Base-by-base conservation (phyloP, 2,113 vertebrate genomes). In the Pteruthius melanotis region DNA sequence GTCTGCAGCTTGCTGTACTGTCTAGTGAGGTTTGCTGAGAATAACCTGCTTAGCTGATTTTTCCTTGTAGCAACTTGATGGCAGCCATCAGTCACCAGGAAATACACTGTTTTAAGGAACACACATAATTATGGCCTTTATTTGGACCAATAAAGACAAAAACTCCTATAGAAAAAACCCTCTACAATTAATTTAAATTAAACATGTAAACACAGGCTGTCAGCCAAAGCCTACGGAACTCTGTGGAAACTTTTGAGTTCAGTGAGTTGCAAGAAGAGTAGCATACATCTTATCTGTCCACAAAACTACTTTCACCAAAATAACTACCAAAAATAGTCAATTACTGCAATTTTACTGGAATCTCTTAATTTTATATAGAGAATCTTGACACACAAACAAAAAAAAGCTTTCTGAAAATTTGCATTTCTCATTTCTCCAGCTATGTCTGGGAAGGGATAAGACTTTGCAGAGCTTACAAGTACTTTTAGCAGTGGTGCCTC, bases 141-240 rank as follows among this genome's bases (percentile, higher is more conserved):
- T 95, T 97, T 97, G 61, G 70, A 95, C 91, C 93, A 89, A 95
- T 93, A 96, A 92, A 89, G 81, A 94, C 86, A 97, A 97, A 97
- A 97, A 83, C 61, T 91, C 91, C 95, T 95, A 91, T 16, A 97
- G 87, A 69, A 80, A 97, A 97, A 90, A 47, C 6, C 56, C 9
- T 14, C 49, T 94, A 74, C 64, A 94, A 95, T 94, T 95, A 94
- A 95, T 97, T 96, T 91, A 83, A 96, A 89, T 72, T 83, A 93
- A 68, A 95, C 59, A 92, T 88, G 37, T 50, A 87, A 88, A 89
- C 65, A 56, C 19, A 94, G 95, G 79, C 42, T 90, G 10, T 63
- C 50, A 86, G 85, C 61, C 75, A 85, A 88, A 90, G 50, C 65
- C 39, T 53, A 74, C 9, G 35, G n/a, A 92, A 61, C 63, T 63